Base-by-base conservation (phyloP, 2,113 vertebrate genomes). In the Otis tarda region DNA sequence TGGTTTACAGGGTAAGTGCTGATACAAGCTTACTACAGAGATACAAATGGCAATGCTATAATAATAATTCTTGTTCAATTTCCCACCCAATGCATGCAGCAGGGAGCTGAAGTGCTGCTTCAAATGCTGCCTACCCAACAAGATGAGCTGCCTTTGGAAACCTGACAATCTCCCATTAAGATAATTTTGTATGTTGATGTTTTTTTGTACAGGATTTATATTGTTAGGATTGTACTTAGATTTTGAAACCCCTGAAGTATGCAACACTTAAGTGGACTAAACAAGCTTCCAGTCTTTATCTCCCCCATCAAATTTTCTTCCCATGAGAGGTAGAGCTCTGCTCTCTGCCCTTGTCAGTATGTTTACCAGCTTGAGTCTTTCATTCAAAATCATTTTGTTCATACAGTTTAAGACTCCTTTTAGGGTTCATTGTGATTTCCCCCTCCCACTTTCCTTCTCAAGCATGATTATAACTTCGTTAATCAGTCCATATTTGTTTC, bases 401-500 rank as follows among this genome's bases (percentile, higher is more conserved):
- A 87, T 65, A 49, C 17, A 50, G 8, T 75, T 93, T 79, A 59
- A 71, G 28, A 19, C 17, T 88, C 37, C 31, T 94, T 91, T 83
- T 82, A 73, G 49, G 37, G 21, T 7, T 90, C 80, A 92, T 79
- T 78, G 25, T 37, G 57, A 87, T 84, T 93, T 90, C 24, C 25
- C 83, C 10, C 30, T 92, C 81, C n/a, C 31, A 59, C 55, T 69
- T 96, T 55, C 61, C 49, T 82, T 83, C 50, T 81, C 43, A 53
- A 56, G 68, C 33, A 85, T 86, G 63, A 76, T 75, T 87, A 57
- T n/a, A 61, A 18, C 27, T 80, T 83, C 83, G 70, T 94, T 93
- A 87, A 74, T 74, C 60, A 67, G 37, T 75, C 64, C 78, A 15
- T 65, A 73, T 95, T 87, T 74, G 83, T 87, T 95, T 91, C 61